phyloP scores from a whole-genome alignment of 2,113 vertebrate genomes.

The Grallaria varia region DNA sequence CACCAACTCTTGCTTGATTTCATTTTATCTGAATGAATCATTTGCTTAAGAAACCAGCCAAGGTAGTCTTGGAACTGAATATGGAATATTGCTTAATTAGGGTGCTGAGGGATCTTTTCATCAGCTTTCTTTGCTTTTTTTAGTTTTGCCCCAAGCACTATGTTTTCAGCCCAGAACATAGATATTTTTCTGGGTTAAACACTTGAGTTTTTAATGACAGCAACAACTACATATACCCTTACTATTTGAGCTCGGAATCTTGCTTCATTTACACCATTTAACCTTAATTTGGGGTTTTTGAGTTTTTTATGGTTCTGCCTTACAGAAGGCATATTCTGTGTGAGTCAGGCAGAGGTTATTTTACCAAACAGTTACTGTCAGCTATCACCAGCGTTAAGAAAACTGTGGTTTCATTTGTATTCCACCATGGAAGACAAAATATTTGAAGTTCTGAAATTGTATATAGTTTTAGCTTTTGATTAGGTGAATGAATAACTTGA shows the following conservation, averaged over 20 bases:
- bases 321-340: not conserved
- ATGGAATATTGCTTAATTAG: not conserved
- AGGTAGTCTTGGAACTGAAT: not conserved
- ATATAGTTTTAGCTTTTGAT: slow-evolving; percentile 66
- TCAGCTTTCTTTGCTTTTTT: not conserved
- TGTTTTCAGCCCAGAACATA: not conserved
- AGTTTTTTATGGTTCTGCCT: not conserved
- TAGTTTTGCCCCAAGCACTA: not conserved
- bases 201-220: not conserved
- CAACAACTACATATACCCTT: not conserved
- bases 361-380: not conserved
- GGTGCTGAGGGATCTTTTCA: not conserved
- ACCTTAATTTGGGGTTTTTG: not conserved
- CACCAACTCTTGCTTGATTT: not conserved
- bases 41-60: not conserved
- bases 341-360: not conserved
- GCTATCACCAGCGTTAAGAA: not conserved
- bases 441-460: slow-evolving; percentile 60
- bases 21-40: not conserved
- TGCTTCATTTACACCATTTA: not conserved
- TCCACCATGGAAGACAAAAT: not conserved
- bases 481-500: slow-evolving; percentile 65
- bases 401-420: slow-evolving; percentile 11
- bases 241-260: not conserved
- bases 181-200: not conserved